phyloP scores from a whole-genome alignment of 2,113 vertebrate species.

The Lycocorax pyrrhopterus region DNA sequence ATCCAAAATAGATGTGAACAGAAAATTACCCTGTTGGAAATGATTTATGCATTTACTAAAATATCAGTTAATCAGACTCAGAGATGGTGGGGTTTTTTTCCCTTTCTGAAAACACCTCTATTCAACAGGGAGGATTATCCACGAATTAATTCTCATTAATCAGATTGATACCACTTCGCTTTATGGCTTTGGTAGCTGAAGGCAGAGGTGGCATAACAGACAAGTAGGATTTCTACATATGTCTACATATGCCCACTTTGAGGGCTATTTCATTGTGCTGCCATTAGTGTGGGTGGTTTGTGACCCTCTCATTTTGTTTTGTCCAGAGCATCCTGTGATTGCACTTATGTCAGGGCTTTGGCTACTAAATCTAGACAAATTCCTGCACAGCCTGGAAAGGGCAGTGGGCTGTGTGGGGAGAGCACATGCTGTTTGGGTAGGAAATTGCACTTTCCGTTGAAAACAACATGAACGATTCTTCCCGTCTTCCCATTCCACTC shows the following conservation, averaged over 20 bases:
- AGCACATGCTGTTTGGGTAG: not conserved
- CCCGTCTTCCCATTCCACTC: not conserved
- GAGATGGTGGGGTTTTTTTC: not conserved
- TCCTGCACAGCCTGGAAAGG: not conserved
- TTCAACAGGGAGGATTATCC: not conserved
- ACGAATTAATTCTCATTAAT: not conserved
- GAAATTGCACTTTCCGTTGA: not conserved
- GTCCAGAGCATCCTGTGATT: not conserved
- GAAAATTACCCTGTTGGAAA: not conserved
- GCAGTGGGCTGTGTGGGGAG: not conserved
- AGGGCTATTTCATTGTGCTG: not conserved
- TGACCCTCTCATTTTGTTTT: slow-evolving; percentile 5
- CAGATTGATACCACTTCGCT: not conserved
- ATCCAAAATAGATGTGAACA: not conserved
- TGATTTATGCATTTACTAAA: not conserved
- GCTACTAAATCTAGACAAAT: not conserved
- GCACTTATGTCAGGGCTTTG: not conserved
- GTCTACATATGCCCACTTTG: not conserved
- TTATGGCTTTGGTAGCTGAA: not conserved
- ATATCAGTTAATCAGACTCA: not conserved
- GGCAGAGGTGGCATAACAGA: not conserved
- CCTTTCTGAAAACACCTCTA: not conserved
- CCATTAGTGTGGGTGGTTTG: not conserved
- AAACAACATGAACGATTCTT: not conserved
- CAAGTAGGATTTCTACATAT: not conserved